Evolutionary conservation across 2,113 vertebrate species (phyloP).

Genomic region (Podilymbus podiceps): DNA sequence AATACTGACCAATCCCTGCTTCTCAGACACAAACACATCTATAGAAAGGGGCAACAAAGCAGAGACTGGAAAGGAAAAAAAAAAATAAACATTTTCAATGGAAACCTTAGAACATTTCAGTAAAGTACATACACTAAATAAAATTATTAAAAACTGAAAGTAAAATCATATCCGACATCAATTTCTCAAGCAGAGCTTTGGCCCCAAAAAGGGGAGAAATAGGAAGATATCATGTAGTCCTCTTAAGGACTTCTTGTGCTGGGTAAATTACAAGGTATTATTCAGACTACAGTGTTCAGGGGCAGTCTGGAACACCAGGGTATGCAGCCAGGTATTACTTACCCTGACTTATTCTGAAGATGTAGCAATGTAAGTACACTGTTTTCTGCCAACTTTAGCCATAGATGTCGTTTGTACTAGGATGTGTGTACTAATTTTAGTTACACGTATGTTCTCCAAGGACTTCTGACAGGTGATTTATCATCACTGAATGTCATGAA

Average conservation of each 20-base stretch:
- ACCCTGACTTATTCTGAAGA: neutral
- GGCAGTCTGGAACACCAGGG: neutral
- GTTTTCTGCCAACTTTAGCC: neutral
- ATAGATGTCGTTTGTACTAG: fast-evolving
- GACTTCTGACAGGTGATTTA: neutral
- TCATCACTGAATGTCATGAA: neutral
- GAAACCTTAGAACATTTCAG: neutral
- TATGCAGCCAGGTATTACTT: neutral
- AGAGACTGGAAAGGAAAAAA: fast-evolving
- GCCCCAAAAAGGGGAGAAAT: neutral
- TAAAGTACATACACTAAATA: neutral
- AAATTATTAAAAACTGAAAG: neutral
- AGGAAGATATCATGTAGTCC: neutral
- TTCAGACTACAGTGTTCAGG: neutral
- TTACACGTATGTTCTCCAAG: neutral
- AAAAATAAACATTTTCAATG: neutral
- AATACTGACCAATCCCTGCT: conserved; percentile 1
- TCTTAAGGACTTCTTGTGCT: neutral
- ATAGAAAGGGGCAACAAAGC: neutral
- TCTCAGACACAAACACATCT: neutral
- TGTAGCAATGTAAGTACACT: neutral
- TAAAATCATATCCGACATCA: neutral
- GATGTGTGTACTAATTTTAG: neutral
- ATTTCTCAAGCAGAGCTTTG: neutral
- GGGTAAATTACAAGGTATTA: neutral